These are phyloP conservation scores for Octomys mimax DNA, from an alignment of 2,797 vertebrate genomes.

Conservation along the genomic window DNA sequence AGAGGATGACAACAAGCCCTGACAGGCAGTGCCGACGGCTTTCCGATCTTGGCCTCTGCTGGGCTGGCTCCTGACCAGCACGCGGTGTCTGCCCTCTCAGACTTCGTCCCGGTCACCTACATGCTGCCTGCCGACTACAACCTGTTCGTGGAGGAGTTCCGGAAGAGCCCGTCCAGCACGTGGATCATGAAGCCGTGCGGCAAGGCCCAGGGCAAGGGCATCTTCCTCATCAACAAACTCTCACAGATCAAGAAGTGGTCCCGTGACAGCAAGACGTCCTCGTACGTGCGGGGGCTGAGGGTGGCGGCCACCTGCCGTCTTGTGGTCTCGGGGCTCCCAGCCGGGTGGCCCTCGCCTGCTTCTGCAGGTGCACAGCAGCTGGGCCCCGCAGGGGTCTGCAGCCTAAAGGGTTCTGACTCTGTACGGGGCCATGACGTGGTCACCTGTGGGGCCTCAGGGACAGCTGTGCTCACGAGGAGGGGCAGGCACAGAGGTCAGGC, in stretches of 20 bases:
- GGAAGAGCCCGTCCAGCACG: slow-evolving; percentile 98
- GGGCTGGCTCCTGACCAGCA: neutral
- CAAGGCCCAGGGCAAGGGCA: slow-evolving; percentile 99
- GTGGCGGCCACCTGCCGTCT: rapidly evolving
- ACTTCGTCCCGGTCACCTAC: slow-evolving; percentile 98
- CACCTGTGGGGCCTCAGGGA: neutral
- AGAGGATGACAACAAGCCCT: neutral
- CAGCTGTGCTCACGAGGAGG: neutral
- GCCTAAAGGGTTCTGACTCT: too few relatives aligned
- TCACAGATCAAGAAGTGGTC: slow-evolving; percentile 99
- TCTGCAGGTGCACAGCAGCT: rapidly evolving
- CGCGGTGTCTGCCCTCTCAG: slow-evolving; percentile 84
- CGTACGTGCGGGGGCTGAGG: slow-evolving; percentile 90
- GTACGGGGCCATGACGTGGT: rapidly evolving
- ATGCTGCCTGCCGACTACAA: slow-evolving; percentile 99
- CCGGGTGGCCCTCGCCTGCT: neutral
- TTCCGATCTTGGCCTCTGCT: rapidly evolving
- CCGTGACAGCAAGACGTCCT: slow-evolving; percentile 97
- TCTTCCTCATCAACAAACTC: slow-evolving; percentile 99
- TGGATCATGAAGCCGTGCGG: slow-evolving; percentile 99
- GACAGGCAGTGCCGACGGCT: rapidly evolving
- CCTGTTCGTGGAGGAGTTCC: slow-evolving; percentile 98
- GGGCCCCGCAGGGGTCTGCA: neutral
- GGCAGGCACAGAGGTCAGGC: neutral
- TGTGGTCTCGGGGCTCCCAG: rapidly evolving